These are phyloP conservation scores for Uria lomvia DNA, from an alignment of 2,113 vertebrate genomes.

Conservation along the genomic window DNA sequence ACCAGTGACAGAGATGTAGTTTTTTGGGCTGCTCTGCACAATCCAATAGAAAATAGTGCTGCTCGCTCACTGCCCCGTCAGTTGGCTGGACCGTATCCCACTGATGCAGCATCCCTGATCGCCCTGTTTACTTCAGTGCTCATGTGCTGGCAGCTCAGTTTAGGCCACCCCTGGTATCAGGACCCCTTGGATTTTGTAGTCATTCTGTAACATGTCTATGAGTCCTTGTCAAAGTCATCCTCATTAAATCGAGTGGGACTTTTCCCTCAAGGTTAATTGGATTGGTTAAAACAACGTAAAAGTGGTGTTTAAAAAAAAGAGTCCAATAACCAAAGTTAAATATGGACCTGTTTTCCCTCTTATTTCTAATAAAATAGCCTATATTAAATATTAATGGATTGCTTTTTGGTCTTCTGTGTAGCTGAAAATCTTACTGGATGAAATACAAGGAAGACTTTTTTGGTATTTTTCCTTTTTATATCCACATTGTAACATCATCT, in stretches of 20 bases:
- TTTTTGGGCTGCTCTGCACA: neutral
- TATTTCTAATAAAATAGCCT: neutral
- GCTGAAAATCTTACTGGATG: neutral
- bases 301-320: neutral
- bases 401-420: neutral
- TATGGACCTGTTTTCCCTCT: neutral
- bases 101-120: neutral
- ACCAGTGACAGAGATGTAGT: neutral
- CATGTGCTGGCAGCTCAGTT: neutral
- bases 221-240: neutral
- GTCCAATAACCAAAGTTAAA: neutral
- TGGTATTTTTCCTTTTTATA: too few species aligned
- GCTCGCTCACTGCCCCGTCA: neutral
- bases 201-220: neutral
- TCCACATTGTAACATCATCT: too few species aligned
- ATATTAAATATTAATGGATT: neutral
- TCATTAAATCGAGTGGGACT: neutral
- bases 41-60: neutral
- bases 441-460: neutral
- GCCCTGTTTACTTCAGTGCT: neutral
- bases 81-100: neutral
- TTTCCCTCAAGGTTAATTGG: neutral
- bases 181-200: neutral
- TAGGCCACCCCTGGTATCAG: rapidly evolving
- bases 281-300: neutral